Conservation (phyloP, 2,888 invertebrate genomes). For the Nycteola revayana region DNA sequence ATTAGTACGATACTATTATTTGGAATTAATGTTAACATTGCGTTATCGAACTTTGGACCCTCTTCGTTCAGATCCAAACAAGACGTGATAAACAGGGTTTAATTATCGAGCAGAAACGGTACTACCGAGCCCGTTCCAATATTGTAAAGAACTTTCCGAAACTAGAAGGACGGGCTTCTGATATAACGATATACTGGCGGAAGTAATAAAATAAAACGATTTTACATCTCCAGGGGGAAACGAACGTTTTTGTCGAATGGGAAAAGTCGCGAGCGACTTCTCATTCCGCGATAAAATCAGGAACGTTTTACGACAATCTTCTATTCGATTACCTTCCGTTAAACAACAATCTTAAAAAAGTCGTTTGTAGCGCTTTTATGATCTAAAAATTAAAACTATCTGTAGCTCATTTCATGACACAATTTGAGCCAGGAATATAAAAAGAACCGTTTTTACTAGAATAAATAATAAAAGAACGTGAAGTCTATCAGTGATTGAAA, state of each 20-base stretch:
- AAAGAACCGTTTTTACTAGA: too few species aligned
- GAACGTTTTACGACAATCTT: slow-evolving; percentile 80
- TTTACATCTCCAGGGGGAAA: slow-evolving; percentile 79
- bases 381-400: too few species aligned
- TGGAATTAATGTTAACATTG: too few species aligned
- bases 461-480: slow-evolving; percentile 5
- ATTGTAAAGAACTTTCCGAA: slow-evolving; percentile 57
- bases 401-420: too few species aligned
- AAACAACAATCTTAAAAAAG: slow-evolving; percentile 72
- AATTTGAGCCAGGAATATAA: too few species aligned
- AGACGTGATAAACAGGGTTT: slow-evolving; percentile 8
- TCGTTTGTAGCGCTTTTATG: too few species aligned
- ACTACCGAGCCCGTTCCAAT: slow-evolving; percentile 41
- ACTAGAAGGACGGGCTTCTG: slow-evolving; percentile 57
- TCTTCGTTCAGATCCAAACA: too few species aligned
- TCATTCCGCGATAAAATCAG: slow-evolving; percentile 80
- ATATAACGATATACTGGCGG: slow-evolving; percentile 77
- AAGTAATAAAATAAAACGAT: slow-evolving; percentile 82
- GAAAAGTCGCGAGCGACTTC: slow-evolving; percentile 79
- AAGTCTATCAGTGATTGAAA: slow-evolving; percentile 36
- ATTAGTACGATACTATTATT: too few species aligned
- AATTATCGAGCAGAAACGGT: slow-evolving; percentile 12
- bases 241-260: slow-evolving; percentile 79
- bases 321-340: slow-evolving; percentile 78
- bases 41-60: too few species aligned